phyloP scores from a whole-genome alignment of 2,888 invertebrate species.

The Physocephala rufipes region DNA sequence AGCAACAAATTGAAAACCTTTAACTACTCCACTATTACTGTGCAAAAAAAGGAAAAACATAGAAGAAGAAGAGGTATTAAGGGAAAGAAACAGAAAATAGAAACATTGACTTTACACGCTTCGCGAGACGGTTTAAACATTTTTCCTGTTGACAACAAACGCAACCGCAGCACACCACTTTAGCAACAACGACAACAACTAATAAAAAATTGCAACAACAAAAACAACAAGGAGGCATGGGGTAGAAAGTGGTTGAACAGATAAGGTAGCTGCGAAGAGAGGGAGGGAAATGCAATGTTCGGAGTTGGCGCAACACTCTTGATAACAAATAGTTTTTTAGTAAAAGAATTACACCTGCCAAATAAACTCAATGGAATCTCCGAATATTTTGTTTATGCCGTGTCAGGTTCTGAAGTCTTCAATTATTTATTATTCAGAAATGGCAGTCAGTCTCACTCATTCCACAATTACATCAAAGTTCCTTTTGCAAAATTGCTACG shows the following conservation, averaged over 20 bases:
- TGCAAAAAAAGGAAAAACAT: constrained; percentile 5
- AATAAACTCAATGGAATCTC: background rate
- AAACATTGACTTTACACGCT: constrained; percentile 49
- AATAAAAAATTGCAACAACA: background rate
- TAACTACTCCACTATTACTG: background rate
- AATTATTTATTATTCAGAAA: background rate
- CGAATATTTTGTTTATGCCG: too few relatives aligned
- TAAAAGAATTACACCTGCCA: constrained; percentile 22
- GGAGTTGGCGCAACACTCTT: constrained; percentile 4
- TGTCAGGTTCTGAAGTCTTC: background rate
- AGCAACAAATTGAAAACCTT: background rate
- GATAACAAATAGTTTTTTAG: background rate
- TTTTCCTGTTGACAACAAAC: constrained; percentile 37
- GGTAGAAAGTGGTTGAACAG: background rate
- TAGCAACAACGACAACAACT: background rate
- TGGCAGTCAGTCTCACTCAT: background rate
- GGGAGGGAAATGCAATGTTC: background rate
- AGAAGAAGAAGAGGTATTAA: background rate
- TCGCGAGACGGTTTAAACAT: constrained; percentile 44
- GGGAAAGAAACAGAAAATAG: background rate
- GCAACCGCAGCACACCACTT: background rate
- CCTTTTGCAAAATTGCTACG: too few relatives aligned
- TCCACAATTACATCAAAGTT: background rate
- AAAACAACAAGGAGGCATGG: background rate
- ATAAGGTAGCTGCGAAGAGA: background rate